These are phyloP conservation scores for Stigmatopora nigra DNA, from an alignment of 2,113 vertebrate genomes.

Conservation along the genomic window DNA sequence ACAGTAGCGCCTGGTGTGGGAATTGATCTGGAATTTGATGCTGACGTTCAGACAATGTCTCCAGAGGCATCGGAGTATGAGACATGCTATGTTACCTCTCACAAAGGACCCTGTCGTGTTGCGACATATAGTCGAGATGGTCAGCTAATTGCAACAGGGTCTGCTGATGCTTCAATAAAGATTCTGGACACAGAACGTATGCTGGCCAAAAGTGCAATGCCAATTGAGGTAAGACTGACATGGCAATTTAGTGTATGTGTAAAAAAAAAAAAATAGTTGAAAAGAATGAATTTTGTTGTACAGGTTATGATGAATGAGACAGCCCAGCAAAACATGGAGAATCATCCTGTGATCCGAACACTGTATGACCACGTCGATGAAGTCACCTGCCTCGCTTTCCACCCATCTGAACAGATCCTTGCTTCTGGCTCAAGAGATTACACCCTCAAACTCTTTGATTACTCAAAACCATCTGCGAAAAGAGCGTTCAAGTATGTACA, in stretches of 20 bases:
- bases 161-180: conserved; percentile 95
- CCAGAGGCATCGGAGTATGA: conserved; percentile 96
- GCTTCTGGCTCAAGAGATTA: conserved; percentile 96
- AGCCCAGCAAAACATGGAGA: conserved; percentile 98
- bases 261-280: background rate
- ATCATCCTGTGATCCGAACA: conserved; percentile 94
- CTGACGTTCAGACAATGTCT: conserved; percentile 96
- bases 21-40: conserved; percentile 94
- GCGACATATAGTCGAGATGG: conserved; percentile 94
- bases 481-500: conserved; percentile 98
- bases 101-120: conserved; percentile 91
- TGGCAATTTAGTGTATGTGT: background rate
- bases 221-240: conserved; percentile 79
- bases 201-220: conserved; percentile 97
- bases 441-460: conserved; percentile 96
- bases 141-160: conserved; percentile 93
- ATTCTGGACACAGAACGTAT: conserved; percentile 97
- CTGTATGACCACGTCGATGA: conserved; percentile 97
- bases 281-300: background rate
- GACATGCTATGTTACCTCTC: conserved; percentile 96
- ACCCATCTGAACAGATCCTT: conserved; percentile 93
- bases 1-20: conserved; percentile 92
- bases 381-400: conserved; percentile 93
- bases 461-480: conserved; percentile 97
- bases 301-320: conserved; percentile 99